Base-by-base conservation (phyloP, 2,113 vertebrate genomes). In the Myiozetetes cayanensis region DNA sequence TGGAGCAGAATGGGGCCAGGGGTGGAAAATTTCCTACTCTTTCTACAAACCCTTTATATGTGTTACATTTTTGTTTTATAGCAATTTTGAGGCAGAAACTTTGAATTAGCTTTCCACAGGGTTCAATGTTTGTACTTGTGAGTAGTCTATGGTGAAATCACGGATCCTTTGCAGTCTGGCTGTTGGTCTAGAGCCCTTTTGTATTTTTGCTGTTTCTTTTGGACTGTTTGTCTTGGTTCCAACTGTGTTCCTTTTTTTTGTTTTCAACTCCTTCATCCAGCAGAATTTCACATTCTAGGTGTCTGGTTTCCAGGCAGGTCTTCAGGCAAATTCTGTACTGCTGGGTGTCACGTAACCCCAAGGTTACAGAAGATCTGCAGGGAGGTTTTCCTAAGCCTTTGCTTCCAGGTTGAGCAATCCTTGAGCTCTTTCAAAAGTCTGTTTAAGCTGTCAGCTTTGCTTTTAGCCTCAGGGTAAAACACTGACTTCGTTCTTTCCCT, bases 371-470 rank as follows among this genome's bases (percentile, higher is more conserved):
- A 79, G 72, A 74, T 86, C 93, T 84, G 14, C 35, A 67, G 73
- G 68, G 80, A 92, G 86, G 61, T 84, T 94, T 94, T 85, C 56
- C 80, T 89, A 92, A 96, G 86, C 86, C 47, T 94, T 96, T 93
- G 31, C 76, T 94, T 96, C 93, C 93, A 96, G 77, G 56, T 78
- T 93, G 93, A 96, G 91, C 80, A 95, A 93, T 95, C 73, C 80
- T 39, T 75, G 83, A 95, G 86, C 56, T 75, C 52, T 61, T 94
- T 94, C 56, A 65, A n/a, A 85, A 89, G 66, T 91, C 94, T 96
- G 84, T 93, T 96, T 87, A 95, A 96, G 89, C 91, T 93, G 94
- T 94, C 91, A 94, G 77, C 70, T 95, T 88, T 89, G 68, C 65
- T 89, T 92, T 92, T 95, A 73, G 73, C 96, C 84, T 93, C 73